Base-by-base conservation (phyloP, 2,888 invertebrate species). In the Pseudeuparius sepicola region DNA sequence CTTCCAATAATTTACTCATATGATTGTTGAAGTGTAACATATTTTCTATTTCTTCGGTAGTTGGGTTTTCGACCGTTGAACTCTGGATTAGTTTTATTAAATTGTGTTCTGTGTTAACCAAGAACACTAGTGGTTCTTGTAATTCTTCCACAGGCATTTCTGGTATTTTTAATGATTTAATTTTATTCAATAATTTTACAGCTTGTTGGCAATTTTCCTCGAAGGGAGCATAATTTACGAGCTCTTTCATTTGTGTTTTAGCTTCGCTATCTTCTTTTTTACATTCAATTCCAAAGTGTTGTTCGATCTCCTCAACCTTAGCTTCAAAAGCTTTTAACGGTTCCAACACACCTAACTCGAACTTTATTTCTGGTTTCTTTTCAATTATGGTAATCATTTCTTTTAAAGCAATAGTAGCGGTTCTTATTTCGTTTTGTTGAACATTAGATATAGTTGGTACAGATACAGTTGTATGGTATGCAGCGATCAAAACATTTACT, bases 241-340 rank as follows among this genome's bases (percentile, higher is more conserved):
- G 6, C 4, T 28, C 28, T 4, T 23, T 38, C 40, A 6, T 43
- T 41, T 24, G 36, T 37, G 31, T 27, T 36, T 25, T 41, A 16
- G 27, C 11, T 6, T 20, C 20, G 20, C 7, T 20, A 20, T 20
- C 20, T 7, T 6, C n/a, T 20, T 20, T 20, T 20, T 20, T 6
- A 7, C 6, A n/a, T 20, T n/a, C 36, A 7, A 15, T 14, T n/a
- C 33, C 36, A 14, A 41, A 35, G 10, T 26, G 24, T 37, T 40
- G 31, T 37, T 45, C 30, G 14, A 49, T 40, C 36, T 42, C 39
- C 36, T 45, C 41, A 11, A 49, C 38, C 37, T 49, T 49, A 15
- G 42, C 48, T 20, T 40, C 39, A 18, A 55, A 28, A 10, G 42
- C 37, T 34, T 48, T 36, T n/a, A 55, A 20, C n/a, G 52, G 50